phyloP scores from a whole-genome alignment of 1,140 invertebrate genomes.

The Drosophila watanabei region DNA sequence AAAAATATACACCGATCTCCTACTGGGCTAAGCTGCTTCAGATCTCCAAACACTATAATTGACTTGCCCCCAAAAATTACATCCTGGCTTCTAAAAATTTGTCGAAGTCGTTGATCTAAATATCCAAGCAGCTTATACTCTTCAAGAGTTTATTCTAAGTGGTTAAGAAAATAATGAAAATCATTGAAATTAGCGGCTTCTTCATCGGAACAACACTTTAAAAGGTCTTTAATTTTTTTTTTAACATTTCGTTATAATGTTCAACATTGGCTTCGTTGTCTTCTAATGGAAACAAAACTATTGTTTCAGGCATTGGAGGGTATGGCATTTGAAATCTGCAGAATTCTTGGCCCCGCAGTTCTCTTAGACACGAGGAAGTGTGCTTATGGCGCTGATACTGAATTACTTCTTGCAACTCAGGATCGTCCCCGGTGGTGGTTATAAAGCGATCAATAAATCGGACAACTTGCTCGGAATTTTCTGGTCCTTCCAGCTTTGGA shows the following conservation, averaged over 20 bases:
- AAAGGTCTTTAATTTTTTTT: background rate
- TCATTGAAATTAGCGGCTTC: background rate
- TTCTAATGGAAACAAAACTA: background rate
- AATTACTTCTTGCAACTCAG: too few species aligned
- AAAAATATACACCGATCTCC: too few species aligned
- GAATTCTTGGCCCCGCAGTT: background rate
- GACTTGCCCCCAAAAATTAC: too few species aligned
- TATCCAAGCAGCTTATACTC: background rate
- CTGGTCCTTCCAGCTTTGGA: too few species aligned
- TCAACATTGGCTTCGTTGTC: background rate
- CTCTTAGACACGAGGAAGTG: background rate
- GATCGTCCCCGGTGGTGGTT: too few species aligned
- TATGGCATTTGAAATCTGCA: background rate
- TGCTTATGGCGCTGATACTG: background rate
- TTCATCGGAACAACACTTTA: background rate
- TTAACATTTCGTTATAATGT: background rate
- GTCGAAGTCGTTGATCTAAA: too few species aligned
- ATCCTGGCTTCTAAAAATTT: too few species aligned
- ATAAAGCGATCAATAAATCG: too few species aligned
- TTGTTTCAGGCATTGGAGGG: background rate
- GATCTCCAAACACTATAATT: too few species aligned
- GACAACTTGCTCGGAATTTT: too few species aligned
- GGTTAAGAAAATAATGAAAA: background rate
- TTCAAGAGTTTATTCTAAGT: background rate
- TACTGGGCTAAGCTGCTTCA: too few species aligned